These are phyloP conservation scores for Gadus macrocephalus DNA, from an alignment of 2,113 vertebrate genomes.

Conservation along the genomic window DNA sequence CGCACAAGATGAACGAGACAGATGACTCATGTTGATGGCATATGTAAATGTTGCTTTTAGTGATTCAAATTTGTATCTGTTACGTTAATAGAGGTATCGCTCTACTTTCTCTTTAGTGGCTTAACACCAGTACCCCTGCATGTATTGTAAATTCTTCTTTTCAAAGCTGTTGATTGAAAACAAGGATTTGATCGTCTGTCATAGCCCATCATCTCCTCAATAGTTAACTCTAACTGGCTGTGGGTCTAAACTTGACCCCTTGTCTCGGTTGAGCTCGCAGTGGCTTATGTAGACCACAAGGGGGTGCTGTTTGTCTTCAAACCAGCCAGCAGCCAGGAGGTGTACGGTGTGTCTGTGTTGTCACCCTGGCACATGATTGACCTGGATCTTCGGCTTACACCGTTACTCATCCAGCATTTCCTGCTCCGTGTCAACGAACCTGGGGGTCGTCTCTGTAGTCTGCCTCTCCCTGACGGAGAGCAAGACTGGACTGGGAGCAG, in stretches of 20 bases:
- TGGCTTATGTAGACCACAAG: conserved; percentile 37
- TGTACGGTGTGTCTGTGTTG: background rate
- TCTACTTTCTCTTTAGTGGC: conserved; percentile 1
- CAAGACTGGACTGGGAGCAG: background rate
- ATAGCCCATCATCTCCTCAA: background rate
- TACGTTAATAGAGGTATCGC: conserved; percentile 19
- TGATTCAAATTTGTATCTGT: conserved; percentile 20
- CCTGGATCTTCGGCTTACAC: background rate
- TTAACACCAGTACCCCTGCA: too few relatives aligned
- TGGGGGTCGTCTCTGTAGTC: too few relatives aligned
- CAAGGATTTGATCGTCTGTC: background rate
- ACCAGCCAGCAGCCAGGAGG: background rate
- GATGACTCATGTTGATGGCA: conserved; percentile 38
- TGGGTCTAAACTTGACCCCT: background rate
- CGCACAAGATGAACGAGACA: too few relatives aligned
- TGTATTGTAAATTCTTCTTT: background rate
- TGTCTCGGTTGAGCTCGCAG: background rate
- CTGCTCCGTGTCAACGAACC: too few relatives aligned
- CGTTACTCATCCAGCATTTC: background rate
- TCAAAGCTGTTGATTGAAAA: background rate
- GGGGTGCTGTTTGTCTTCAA: conserved; percentile 40
- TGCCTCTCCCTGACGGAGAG: too few relatives aligned
- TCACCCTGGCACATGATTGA: background rate
- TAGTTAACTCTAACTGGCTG: background rate
- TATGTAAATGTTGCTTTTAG: conserved; percentile 14